Base-by-base conservation (phyloP, 1,140 invertebrate genomes). In the Venustaconcha ellipsiformis region DNA sequence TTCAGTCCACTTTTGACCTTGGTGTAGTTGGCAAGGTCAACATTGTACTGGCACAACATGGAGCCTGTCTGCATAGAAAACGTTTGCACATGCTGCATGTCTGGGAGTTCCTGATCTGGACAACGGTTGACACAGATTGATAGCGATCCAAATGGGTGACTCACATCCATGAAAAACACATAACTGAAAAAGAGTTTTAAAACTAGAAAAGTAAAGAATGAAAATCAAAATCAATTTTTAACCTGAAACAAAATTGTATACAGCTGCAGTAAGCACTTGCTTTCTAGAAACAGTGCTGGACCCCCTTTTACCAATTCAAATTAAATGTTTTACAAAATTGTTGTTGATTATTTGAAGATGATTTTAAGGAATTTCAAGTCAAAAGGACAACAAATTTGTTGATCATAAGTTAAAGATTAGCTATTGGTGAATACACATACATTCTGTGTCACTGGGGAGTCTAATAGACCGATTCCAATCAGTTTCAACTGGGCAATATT, bases 91-190 rank as follows among this genome's bases (percentile, higher is more conserved):
- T 97, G 95, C n/a, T 90, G 84, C 15, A 94, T 88, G 20, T 90
- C 92, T 1, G 90, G 89, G 62, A 97, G 83, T 23, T 91, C 92
- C 76, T 89, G 91, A 78, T 93, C 92, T 1, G 96, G 96, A 91
- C 96, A 98, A 89, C 94, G 89, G 83, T 95, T 94, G 0, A 98
- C 96, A 90, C 97, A 98, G 76, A 98, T 94, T 90, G 96, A 95
- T 30, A 96, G 88, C 0, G 95, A 94, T 62, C 93, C 92, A 63
- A 92, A 92, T 2, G 96, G 90, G 85, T 97, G 92, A 72, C 91
- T 92, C 6, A 96, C 91, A 89, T 97, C 94, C 88, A 97, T 93
- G 87, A 95, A 97, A 81, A 97, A 95, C 37, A 98, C 90, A 86
- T 93, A 96, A 55, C 93, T 94, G 82, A 65, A 80, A 84, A 70